Evolutionary conservation across 2,113 vertebrate species (phyloP).

Genomic region (Jaculus jaculus): DNA sequence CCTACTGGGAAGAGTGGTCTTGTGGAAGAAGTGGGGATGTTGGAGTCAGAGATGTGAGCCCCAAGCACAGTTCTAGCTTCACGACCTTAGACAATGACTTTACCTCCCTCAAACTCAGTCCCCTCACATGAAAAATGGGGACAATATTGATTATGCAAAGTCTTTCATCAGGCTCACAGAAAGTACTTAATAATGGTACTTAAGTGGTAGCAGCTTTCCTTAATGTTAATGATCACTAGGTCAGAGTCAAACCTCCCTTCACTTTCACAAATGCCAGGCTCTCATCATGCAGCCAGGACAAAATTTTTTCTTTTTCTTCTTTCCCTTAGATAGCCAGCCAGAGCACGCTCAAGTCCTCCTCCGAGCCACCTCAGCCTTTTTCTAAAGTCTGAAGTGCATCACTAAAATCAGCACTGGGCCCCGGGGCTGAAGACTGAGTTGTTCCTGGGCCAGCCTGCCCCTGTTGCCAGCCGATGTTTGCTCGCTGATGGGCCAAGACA

Average conservation of each 20-base stretch:
- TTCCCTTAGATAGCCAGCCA: background rate
- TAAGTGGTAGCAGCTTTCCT: background rate
- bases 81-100: slow-evolving; percentile 7
- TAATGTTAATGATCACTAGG: slow-evolving; percentile 23
- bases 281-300: background rate
- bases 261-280: background rate
- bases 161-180: background rate
- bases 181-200: background rate
- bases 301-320: no score
- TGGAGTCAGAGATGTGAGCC: background rate
- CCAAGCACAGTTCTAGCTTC: background rate
- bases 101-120: background rate
- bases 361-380: background rate
- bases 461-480: background rate
- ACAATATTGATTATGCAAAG: slow-evolving; percentile 2
- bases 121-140: slow-evolving; percentile 17
- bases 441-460: background rate
- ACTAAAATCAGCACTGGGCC: background rate
- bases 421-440: background rate
- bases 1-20: background rate
- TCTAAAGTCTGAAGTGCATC: background rate
- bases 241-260: background rate
- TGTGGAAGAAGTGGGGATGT: background rate
- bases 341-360: background rate
- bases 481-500: background rate